Percentiles rank a stretch among this genome's conserved stretches.
These are phyloP conservation scores for Todiramphus saurophagus DNA, from an alignment of 2,113 vertebrate species.

Conservation along the genomic window DNA sequence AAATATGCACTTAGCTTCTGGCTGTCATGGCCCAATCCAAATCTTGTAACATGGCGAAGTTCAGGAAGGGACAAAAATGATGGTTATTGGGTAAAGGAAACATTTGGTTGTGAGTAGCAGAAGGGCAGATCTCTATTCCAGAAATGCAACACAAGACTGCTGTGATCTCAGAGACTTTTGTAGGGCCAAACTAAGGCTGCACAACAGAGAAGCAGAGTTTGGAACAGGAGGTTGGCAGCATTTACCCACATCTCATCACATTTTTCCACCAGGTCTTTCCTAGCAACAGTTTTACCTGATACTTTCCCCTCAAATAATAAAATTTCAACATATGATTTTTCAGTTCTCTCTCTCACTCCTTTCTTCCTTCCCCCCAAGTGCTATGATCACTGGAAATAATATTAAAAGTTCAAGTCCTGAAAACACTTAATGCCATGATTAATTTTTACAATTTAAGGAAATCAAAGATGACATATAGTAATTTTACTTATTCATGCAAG, in stretches of 20 bases:
- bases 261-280: constrained; percentile 46
- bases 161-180: constrained; percentile 44
- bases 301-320: neutral
- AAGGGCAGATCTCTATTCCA: constrained; percentile 18
- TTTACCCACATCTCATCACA: constrained; percentile 34
- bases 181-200: constrained; percentile 50
- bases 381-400: constrained; percentile 48
- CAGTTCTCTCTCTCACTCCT: neutral
- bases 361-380: neutral
- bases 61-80: neutral
- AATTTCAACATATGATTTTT: constrained; percentile 51
- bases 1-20: neutral
- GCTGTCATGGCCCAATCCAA: neutral
- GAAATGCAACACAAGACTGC: constrained; percentile 29
- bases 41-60: neutral
- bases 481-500: constrained; percentile 20
- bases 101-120: neutral
- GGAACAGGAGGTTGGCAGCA: constrained; percentile 59
- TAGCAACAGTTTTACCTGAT: constrained; percentile 25
- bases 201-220: constrained; percentile 56
- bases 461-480: constrained; percentile 38
- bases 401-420: constrained; percentile 50
- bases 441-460: constrained; percentile 47
- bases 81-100: neutral
- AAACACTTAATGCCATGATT: constrained; percentile 38